Base-by-base conservation (phyloP, 2,797 vertebrate species). In the Thripadectes ignobilis region DNA sequence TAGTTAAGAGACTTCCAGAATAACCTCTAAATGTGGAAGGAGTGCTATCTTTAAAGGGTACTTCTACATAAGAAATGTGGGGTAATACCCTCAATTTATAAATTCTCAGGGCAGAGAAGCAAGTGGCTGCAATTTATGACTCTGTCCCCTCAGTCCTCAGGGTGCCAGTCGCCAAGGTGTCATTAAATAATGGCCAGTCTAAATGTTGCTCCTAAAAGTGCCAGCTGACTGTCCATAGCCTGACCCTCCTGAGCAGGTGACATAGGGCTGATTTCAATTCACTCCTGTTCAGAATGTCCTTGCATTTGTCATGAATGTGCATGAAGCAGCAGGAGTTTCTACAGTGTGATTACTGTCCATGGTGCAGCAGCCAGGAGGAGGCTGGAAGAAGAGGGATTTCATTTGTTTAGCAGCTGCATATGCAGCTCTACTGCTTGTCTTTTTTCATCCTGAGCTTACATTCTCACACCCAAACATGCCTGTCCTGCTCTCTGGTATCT, bases 1-100 rank as follows among this genome's bases (percentile, higher is more conserved):
- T 73, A 80, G 73, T 34, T 75, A 88, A 76, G 59, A 69, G 51
- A 66, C 67, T 93, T 93, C 85, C 88, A 95, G 93, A 95, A 92
- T 34, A 92, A 95, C 62, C 83, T 92, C 55, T 59, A 48, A 81
- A 66, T 51, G 54, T 46, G 91, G 41, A 79, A 94, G 55, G 49
- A 93, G 51, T 81, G 46, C 69, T 90, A 14, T 77, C 73, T 89
- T 67, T 93, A 78, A 95, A 93, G 43, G 14, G 22, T 73, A 51
- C 43, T 75, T 78, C 52, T 92, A 1, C 30, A 14, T 72, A 85
- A 94, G 78, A 96, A 90, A 92, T 81, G 72, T 0, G 0, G 36
- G 32, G 69, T 85, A 65, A 84, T 75, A 55, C 21, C 57, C 57
- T 83, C 49, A 66, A 11, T 86, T 89, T 91, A 48, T 38, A 54